Percentiles rank a stretch among this genome's conserved stretches.
Conservation (phyloP, 2,888 invertebrate species). For the Hermaeophaga mercurialis region DNA sequence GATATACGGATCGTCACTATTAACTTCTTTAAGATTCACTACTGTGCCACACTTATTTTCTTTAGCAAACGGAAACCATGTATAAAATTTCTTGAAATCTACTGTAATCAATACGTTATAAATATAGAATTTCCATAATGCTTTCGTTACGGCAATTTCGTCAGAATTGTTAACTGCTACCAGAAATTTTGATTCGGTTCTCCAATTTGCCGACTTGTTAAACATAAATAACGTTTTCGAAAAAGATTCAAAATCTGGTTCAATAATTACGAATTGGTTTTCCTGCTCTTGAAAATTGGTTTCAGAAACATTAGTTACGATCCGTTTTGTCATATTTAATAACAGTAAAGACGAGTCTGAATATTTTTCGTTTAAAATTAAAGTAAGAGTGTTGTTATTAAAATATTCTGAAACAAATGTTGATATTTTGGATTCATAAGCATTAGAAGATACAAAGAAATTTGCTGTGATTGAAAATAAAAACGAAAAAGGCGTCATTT, state of each 20-base stretch:
- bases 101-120: background rate
- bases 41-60: slow-evolving; percentile 2
- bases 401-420: background rate
- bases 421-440: background rate
- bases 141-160: background rate
- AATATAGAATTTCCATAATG: background rate
- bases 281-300: background rate
- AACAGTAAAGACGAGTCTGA: background rate
- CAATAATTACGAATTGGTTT: background rate
- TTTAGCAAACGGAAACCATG: slow-evolving; percentile 11
- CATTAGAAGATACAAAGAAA: background rate
- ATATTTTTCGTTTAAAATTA: background rate
- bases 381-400: background rate
- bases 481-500: background rate
- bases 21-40: background rate
- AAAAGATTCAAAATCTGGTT: background rate
- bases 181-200: slow-evolving; percentile 2
- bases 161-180: background rate
- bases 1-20: background rate
- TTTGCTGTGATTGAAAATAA: too few relatives aligned
- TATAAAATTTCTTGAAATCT: background rate
- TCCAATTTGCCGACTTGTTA: slow-evolving; percentile 2
- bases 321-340: background rate
- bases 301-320: background rate
- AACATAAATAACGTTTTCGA: background rate